Evolutionary conservation across 2,888 invertebrate genomes (phyloP), one percentile per base, ranked within the genome.

Genomic region (Drosophila mimica): DNA sequence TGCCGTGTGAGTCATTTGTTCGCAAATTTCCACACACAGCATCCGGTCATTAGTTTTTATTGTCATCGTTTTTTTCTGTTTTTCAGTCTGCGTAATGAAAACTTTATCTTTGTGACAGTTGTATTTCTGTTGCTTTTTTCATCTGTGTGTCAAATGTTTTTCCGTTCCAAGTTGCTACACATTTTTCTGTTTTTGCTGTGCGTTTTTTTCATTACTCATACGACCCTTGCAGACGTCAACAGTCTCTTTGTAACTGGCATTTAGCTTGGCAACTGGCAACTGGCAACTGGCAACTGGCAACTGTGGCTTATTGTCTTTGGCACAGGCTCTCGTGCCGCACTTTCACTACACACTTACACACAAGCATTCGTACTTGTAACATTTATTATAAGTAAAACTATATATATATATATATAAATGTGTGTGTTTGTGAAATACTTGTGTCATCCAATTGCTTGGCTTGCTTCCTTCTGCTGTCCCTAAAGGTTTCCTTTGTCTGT

Each of bases 81-180:
- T 61, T 30, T 31, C 49, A 36, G 62, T 57, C 87, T 82, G 88
- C 70, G 86, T 85, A 89, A 86, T 86, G 88, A 86, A 88, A 89
- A 89, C 72, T 89, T 89, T 89, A 72, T 88, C 86, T 88, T 76
- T 86, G 86, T 89, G 85, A 70, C 70, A 76, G 61, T 82, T 74
- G 58, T 66, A 65, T 75, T 66, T 63, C 30, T 70, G 53, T 65
- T 43, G 30, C 5, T 46, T 30, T 30, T 11, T 38, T 17, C 58
- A 43, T 66, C 61, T 56, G 36, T 56, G 63, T 80, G 67, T 63
- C 75, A 60, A 69, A 43, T 58, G 59, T 71, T 64, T 56, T 59
- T 57, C 36, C 58, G 36, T 15, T 11, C 36, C 20, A 64, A 60
- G 53, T 52, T 36, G 0, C 30, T 7, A 8, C n/a, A 8, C 2